Conservation (phyloP, 1,140 invertebrate species). For the Metopolophium dirhodum region DNA sequence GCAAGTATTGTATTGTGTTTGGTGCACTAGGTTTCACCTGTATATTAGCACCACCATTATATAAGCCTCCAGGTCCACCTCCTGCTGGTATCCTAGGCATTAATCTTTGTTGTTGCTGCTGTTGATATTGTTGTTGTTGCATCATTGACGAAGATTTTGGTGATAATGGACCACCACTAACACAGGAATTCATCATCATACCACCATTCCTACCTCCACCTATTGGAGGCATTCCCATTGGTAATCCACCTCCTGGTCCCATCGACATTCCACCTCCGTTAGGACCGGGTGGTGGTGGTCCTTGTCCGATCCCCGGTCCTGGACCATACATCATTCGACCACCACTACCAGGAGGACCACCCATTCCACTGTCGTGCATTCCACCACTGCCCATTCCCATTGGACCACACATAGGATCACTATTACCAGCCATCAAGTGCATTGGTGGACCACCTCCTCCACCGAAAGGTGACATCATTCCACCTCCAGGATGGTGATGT, state of each 20-base stretch:
- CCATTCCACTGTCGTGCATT: slow-evolving; percentile 62
- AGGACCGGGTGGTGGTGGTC: neutral
- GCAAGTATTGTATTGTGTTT: slow-evolving; percentile 97
- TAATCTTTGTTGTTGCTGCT: slow-evolving; percentile 46
- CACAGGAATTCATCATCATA: slow-evolving; percentile 45
- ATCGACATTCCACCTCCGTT: slow-evolving; percentile 14
- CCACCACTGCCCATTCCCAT: slow-evolving; percentile 61
- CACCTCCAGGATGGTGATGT: slow-evolving; percentile 56
- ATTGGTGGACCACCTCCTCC: slow-evolving; percentile 62
- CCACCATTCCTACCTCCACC: slow-evolving; percentile 19
- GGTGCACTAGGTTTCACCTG: slow-evolving; percentile 95
- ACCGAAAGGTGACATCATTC: slow-evolving; percentile 66
- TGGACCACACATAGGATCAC: slow-evolving; percentile 66
- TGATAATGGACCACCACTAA: slow-evolving; percentile 40
- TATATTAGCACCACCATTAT: slow-evolving; percentile 79
- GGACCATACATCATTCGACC: slow-evolving; percentile 62
- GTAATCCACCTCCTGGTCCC: slow-evolving; percentile 51
- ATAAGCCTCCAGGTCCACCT: slow-evolving; percentile 66
- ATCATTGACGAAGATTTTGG: slow-evolving; percentile 59
- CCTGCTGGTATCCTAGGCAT: slow-evolving; percentile 55
- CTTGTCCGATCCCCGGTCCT: slow-evolving; percentile 59
- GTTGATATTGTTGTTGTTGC: slow-evolving; percentile 59
- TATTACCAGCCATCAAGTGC: slow-evolving; percentile 66
- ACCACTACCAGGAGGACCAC: slow-evolving; percentile 63
- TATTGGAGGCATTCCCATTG: slow-evolving; percentile 58